These are phyloP conservation scores for Poeciliopsis occidentalis DNA, from an alignment of 2,113 vertebrate species.

Conservation along the genomic window DNA sequence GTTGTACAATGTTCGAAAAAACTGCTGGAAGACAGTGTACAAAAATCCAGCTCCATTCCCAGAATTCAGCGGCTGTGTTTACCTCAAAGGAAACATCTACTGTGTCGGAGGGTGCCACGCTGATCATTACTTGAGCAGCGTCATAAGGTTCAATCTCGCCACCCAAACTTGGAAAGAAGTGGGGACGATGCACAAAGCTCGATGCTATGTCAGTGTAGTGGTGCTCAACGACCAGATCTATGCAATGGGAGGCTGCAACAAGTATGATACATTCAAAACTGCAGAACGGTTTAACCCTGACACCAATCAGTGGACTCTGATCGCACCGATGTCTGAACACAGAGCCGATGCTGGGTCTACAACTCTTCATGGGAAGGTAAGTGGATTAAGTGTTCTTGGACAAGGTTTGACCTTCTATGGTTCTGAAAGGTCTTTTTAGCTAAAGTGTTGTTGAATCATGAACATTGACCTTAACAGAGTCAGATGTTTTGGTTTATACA, in stretches of 20 bases:
- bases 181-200: background rate
- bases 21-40: conserved; percentile 7
- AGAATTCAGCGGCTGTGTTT: background rate
- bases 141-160: conserved; percentile 14
- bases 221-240: conserved; percentile 21
- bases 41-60: background rate
- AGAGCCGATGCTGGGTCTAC: conserved; percentile 1
- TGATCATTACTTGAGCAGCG: background rate
- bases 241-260: conserved; percentile 13
- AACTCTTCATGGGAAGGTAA: conserved; percentile 8
- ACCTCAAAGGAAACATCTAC: conserved; percentile 24
- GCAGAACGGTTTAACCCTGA: conserved; percentile 17
- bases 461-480: too few species aligned
- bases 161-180: conserved; percentile 18
- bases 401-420: background rate
- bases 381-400: background rate
- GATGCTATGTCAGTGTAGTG: background rate
- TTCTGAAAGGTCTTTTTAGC: background rate
- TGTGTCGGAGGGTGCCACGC: conserved; percentile 16
- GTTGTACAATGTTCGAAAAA: conserved; percentile 8
- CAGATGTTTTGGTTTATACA: too few species aligned
- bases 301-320: conserved; percentile 25
- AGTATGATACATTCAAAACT: background rate
- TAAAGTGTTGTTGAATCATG: too few species aligned
- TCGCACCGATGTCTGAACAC: conserved; percentile 10